Evolutionary conservation across 1,140 invertebrate genomes (phyloP), one percentile per base, ranked within the genome.

Genomic region (Pissodes strobi): DNA sequence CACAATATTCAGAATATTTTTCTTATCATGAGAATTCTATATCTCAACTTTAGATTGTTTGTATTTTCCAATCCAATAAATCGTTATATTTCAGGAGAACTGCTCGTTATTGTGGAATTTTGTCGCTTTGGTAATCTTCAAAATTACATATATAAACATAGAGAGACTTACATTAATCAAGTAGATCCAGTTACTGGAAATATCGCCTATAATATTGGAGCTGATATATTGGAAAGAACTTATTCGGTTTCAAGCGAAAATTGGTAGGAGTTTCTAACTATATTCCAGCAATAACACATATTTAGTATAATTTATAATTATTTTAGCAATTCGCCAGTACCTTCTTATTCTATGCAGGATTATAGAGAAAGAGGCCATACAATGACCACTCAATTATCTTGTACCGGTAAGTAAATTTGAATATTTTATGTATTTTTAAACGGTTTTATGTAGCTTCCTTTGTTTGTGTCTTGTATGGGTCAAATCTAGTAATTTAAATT

Each of bases 101-200:
- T 95, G n/a, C 80, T 90, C 65, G 91, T 97, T 0, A 91, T 97
- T 66, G 93, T 97, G n/a, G 94, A 98, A 74, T 97, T 90, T 77
- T 97, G 94, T 74, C 86, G 87, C 34, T 92, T 87, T 75, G 95
- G 95, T 9, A 96, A 95, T 80, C 81, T 98, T 2, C 88, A 94
- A 59, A 90, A 93, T 74, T 97, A 92, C 76, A 79, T 98, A 45
- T 79, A 90, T 21, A 82, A 86, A 21, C 89, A 94, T 74, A 82
- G 93, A 22, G 82, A 86, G 18, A 82, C 85, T 53, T 95, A 92
- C 67, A 86, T 94, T 2, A 87, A 94, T 79, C 91, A 94, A 80
- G 84, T 95, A 8, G 85, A 89, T 75, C 80, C 82, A 2, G 70
- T 72, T 0, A 89, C 84, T 5, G 87, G 86, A 41, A 82, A 83